These are phyloP conservation scores for Babylonia areolata DNA, from an alignment of 1,140 invertebrate species.

Conservation along the genomic window DNA sequence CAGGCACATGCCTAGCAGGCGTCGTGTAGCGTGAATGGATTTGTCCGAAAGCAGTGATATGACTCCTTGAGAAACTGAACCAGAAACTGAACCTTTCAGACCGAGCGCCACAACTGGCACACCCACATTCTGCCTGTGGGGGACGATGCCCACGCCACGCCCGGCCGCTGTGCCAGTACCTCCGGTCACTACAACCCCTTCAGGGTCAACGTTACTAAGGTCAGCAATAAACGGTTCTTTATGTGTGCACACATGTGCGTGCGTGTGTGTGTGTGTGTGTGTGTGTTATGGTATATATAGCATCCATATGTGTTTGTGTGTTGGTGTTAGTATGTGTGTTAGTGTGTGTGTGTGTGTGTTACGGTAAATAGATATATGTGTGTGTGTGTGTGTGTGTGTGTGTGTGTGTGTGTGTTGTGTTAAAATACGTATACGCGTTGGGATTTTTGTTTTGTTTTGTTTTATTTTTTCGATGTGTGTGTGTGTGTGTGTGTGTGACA, in stretches of 20 bases:
- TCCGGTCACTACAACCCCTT: constrained; percentile 89
- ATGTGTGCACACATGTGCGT: too few relatives aligned
- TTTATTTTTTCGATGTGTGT: too few relatives aligned
- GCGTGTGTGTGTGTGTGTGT: neutral
- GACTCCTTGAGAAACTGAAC: too few relatives aligned
- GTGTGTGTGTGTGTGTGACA: too few relatives aligned
- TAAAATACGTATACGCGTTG: too few relatives aligned
- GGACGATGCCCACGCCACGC: constrained; percentile 84
- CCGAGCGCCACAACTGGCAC: constrained; percentile 91
- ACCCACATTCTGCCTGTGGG: constrained; percentile 95
- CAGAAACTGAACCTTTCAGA: constrained; percentile 78
- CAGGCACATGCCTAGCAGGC: too few relatives aligned
- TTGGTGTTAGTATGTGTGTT: neutral
- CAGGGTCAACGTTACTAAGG: constrained; percentile 78
- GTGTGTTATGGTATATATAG: too few relatives aligned
- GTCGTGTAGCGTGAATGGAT: too few relatives aligned
- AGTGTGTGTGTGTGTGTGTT: neutral
- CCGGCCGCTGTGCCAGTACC: constrained; percentile 81
- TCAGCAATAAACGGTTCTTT: neutral
- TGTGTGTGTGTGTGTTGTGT: neutral
- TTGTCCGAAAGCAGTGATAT: too few relatives aligned
- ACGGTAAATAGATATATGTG: neutral
- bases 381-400: neutral
- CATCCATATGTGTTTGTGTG: neutral
- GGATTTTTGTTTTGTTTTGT: too few relatives aligned